These are phyloP conservation scores for Cosmorhoe ocellata DNA, from an alignment of 2,888 invertebrate species.

Conservation along the genomic window DNA sequence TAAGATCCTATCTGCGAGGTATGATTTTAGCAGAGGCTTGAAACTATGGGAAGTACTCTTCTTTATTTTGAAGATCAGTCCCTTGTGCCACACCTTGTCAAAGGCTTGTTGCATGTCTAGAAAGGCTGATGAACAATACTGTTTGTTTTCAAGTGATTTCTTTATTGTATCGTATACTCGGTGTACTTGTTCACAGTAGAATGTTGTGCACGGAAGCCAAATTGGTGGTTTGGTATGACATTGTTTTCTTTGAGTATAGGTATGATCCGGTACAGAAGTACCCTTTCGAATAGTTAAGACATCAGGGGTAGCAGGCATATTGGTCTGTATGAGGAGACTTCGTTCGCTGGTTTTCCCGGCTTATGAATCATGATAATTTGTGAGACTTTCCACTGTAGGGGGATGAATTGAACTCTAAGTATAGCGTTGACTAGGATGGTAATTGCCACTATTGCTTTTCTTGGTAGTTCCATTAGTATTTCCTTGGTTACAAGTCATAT, in stretches of 20 bases:
- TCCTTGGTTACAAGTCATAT: background rate
- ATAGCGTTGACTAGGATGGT: too few species aligned
- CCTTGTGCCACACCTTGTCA: background rate
- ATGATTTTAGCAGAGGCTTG: background rate
- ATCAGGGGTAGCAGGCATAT: background rate
- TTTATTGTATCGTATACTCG: background rate
- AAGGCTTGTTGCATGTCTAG: background rate
- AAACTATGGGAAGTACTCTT: background rate
- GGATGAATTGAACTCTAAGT: too few species aligned
- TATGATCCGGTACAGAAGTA: background rate
- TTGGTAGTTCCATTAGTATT: background rate
- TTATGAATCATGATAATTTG: background rate
- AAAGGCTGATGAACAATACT: background rate
- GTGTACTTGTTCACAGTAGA: background rate
- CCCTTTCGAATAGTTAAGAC: background rate
- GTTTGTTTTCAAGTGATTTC: background rate
- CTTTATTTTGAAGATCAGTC: background rate
- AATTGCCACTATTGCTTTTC: background rate
- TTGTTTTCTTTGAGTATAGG: background rate
- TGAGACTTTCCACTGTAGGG: background rate
- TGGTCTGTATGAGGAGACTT: background rate
- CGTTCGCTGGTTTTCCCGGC: too few species aligned
- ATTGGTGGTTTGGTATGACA: background rate
- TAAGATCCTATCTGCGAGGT: background rate
- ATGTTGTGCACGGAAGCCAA: background rate